A percentile compares a stretch with the other conserved stretches of the same genome.
phyloP scores from a whole-genome alignment of 2,797 vertebrate genomes.

The Natrix natrix region DNA sequence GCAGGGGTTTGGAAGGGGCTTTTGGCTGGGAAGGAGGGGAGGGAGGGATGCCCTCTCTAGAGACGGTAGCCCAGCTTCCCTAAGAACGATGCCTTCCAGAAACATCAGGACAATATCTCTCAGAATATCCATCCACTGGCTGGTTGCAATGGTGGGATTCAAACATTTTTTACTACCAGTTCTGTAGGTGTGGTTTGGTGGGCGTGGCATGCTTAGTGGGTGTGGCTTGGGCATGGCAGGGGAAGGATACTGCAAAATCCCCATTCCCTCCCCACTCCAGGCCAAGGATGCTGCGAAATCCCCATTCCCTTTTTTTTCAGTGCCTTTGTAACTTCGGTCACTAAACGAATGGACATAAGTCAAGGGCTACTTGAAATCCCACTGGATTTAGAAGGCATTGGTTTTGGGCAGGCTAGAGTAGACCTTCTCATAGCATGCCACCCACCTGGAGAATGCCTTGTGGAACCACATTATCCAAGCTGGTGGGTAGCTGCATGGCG shows the following conservation, averaged over 20 bases:
- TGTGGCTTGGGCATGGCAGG: too few relatives aligned
- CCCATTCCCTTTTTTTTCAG: neutral
- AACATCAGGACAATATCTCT: too few relatives aligned
- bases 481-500: neutral
- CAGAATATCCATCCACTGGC: too few relatives aligned
- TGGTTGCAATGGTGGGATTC: too few relatives aligned
- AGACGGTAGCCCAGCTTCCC: neutral
- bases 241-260: too few relatives aligned
- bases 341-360: neutral
- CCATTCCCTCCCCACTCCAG: too few relatives aligned
- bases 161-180: too few relatives aligned
- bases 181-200: too few relatives aligned
- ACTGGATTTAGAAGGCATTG: neutral
- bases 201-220: too few relatives aligned
- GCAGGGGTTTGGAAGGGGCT: neutral
- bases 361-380: neutral
- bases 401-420: neutral
- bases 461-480: neutral
- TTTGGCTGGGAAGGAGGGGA: neutral
- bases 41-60: accelerated
- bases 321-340: neutral
- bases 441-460: neutral
- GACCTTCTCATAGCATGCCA: neutral
- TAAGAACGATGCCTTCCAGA: neutral
- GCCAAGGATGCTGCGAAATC: too few relatives aligned